Base-by-base conservation (phyloP, 2,888 invertebrate species). In the Drosophila stalkeri region DNA sequence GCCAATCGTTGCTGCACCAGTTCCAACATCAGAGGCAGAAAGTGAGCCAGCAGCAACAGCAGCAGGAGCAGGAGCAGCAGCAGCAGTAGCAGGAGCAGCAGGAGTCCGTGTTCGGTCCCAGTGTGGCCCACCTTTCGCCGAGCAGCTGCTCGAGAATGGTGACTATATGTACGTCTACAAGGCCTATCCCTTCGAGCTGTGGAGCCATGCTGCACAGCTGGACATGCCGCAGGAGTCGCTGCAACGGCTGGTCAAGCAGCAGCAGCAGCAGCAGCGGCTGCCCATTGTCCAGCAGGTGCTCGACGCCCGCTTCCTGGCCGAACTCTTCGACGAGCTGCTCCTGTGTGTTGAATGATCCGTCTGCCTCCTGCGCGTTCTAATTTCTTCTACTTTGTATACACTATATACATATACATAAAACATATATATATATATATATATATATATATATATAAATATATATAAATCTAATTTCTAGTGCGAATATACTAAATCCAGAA, bases 271-370 rank as follows among this genome's bases (percentile, higher is more conserved):
- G 18, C 12, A 12, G 14, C 35, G 4, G 9, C 31, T 43, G 43
- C 6, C 33, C 0, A 18, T 44, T 31, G 43, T 1, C 31, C n/a
- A 47, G 27, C 47, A 47, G 39, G 47, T 60, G 27, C 27, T 60
- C 47, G 60, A 60, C 9, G 27, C 47, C 0, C 60, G 60, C 9
- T 60, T 60, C 31, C 47, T 60, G 14, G 60, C 60, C 47, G 60
- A 60, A 14, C 59, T 60, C 18, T 27, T 27, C 18, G 59, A 60
- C 16, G 59, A 60, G 60, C 47, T 60, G 18, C 27, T 60, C 27
- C 23, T 59, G 2, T 16, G 12, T 3, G 4, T 3, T 33, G 33
- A 51, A 0, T 51, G 51, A 51, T 33, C 51, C 14, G 6, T 18
- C 18, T 18, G 3, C 31, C 49, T 9, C 1, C 31, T 2, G 31